Evolutionary conservation across 2,113 vertebrate species (phyloP), one percentile per base, ranked within the genome.

Genomic region (Gobiocypris rarus): DNA sequence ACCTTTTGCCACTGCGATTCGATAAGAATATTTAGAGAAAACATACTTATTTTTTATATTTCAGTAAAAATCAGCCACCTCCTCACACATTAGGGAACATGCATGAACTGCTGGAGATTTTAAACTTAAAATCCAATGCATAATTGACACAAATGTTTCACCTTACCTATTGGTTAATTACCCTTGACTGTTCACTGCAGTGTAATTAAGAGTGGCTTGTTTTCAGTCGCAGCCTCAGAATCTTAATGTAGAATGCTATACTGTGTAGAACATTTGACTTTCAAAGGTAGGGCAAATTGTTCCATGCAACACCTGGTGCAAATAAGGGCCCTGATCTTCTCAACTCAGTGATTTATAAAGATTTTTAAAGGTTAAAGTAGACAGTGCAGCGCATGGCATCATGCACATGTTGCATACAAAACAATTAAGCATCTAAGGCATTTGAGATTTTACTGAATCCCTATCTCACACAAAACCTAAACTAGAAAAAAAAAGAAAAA

Each of bases 111-210:
- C 24, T 63, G 58, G 52, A 83, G 50, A 82, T 83, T 82, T 83
- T 70, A 84, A 38, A 87, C 87, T 77, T 82, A 52, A 84, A 89
- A 87, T 76, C 41, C n/a, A 38, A 67, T 80, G 85, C 71, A 81
- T 91, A 82, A 91, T 88, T 87, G 70, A 78, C 75, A 86, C 11
- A 13, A 86, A 63, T 19, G 15, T 82, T 83, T 87, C 88, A 87
- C 84, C 88, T 89, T n/a, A 75, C 82, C 86, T 73, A 59, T 75
- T 76, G 89, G 67, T 86, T 92, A 92, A 92, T 92, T 91, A 89
- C 86, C 88, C 90, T 83, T 86, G 87, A 89, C 87, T 86, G 86
- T 87, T 85, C 38, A 56, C 74, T 82, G 71, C 43, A 70, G 82
- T 76, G 70, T 87, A 83, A 91, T 91, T 93, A 93, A 90, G 88